These are phyloP conservation scores for Formica selysi DNA, from an alignment of 1,140 invertebrate species.

Conservation along the genomic window DNA sequence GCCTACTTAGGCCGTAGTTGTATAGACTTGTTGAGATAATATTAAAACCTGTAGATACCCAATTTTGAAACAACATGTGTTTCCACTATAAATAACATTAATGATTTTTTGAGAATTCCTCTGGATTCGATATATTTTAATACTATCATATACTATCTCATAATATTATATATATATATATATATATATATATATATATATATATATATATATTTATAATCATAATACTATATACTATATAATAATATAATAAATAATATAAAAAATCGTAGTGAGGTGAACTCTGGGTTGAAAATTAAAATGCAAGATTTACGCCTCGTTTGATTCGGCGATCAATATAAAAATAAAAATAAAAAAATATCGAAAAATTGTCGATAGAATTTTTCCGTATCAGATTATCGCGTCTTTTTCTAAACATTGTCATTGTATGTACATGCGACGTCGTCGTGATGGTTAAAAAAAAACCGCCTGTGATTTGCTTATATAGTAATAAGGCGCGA, in stretches of 20 bases:
- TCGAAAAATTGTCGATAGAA: neutral
- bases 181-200: too few relatives aligned
- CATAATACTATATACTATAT: too few relatives aligned
- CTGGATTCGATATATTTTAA: neutral
- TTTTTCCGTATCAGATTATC: neutral
- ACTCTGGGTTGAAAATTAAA: neutral
- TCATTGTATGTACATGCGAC: neutral
- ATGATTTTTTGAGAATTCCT: neutral
- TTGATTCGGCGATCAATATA: neutral
- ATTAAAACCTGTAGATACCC: neutral
- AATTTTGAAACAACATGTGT: neutral
- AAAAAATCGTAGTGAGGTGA: neutral
- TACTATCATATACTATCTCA: neutral
- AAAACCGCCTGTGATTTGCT: neutral
- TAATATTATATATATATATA: too few relatives aligned
- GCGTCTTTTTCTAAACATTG: neutral
- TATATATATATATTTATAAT: too few relatives aligned
- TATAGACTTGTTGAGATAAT: neutral
- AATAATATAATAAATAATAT: neutral
- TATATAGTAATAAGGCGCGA: neutral
- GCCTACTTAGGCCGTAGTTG: neutral
- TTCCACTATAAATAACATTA: neutral
- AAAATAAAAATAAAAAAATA: neutral
- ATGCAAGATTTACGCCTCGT: neutral
- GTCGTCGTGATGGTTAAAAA: slow-evolving; percentile 14